These are phyloP conservation scores for Julus scandinavius DNA, from an alignment of 2,888 invertebrate species.

Conservation along the genomic window DNA sequence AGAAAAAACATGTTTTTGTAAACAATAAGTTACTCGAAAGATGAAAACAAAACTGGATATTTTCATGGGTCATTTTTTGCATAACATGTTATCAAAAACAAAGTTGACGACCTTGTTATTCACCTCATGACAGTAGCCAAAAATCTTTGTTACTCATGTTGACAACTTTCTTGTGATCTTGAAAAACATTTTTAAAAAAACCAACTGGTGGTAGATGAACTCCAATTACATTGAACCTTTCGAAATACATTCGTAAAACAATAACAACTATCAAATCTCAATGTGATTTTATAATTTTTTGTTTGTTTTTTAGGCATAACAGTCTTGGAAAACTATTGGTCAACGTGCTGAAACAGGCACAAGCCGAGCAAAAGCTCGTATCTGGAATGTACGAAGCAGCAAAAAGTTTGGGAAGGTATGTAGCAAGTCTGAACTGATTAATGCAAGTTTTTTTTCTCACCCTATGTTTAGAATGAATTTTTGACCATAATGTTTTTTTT, in stretches of 20 bases:
- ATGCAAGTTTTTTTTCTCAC: too few relatives aligned
- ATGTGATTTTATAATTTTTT: not conserved
- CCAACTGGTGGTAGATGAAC: not conserved
- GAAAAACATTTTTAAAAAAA: not conserved
- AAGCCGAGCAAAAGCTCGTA: slow-evolving; percentile 19
- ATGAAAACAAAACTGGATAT: too few relatives aligned
- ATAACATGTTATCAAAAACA: not conserved
- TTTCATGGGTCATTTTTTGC: too few relatives aligned
- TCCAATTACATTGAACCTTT: not conserved
- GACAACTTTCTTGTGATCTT: not conserved
- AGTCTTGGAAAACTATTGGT: not conserved
- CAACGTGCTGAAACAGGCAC: slow-evolving; percentile 40
- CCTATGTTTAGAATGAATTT: too few relatives aligned
- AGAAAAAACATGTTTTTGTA: too few relatives aligned
- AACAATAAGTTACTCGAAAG: too few relatives aligned
- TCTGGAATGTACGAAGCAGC: slow-evolving; percentile 55
- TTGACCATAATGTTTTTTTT: not conserved
- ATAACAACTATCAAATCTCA: too few relatives aligned
- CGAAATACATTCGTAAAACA: not conserved
- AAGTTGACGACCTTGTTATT: not conserved
- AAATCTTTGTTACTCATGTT: not conserved
- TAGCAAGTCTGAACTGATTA: too few relatives aligned
- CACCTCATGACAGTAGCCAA: not conserved
- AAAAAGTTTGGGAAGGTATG: slow-evolving; percentile 49
- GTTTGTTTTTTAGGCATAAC: slow-evolving; percentile 23